These are phyloP conservation scores for Temnothorax longispinosus DNA, from an alignment of 1,140 invertebrate species.

Conservation along the genomic window DNA sequence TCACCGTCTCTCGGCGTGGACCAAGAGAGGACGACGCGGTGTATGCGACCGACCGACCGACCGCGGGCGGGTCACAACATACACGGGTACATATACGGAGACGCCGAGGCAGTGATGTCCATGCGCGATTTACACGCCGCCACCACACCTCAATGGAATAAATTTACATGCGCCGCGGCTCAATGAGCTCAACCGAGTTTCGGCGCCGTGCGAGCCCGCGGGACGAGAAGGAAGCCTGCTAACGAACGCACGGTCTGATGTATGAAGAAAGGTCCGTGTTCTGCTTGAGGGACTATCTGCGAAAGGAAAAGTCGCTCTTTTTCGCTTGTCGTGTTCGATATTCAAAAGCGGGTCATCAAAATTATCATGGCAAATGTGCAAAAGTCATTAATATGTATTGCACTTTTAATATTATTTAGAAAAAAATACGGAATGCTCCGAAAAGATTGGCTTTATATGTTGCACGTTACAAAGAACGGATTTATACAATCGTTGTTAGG, in stretches of 20 bases:
- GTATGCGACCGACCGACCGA: slow-evolving; percentile 33
- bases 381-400: neutral
- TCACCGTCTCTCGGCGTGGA: neutral
- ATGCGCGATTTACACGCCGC: slow-evolving; percentile 69
- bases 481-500: neutral
- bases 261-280: neutral
- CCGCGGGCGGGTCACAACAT: slow-evolving; percentile 67
- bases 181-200: slow-evolving; percentile 68
- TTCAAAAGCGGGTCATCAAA: too few relatives aligned
- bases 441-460: neutral
- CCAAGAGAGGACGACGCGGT: slow-evolving; percentile 27
- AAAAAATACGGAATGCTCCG: too few relatives aligned
- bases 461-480: neutral
- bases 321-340: neutral
- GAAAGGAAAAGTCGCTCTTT: neutral
- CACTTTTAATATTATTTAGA: too few relatives aligned
- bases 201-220: neutral
- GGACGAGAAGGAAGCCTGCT: neutral
- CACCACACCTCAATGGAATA: slow-evolving; percentile 80
- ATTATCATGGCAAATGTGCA: neutral
- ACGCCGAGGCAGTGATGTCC: slow-evolving; percentile 70
- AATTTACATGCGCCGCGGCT: slow-evolving; percentile 78
- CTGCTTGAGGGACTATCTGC: neutral
- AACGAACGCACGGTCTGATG: neutral
- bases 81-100: slow-evolving; percentile 72